Conservation (phyloP, 2,888 invertebrate species). For the Pollenia angustigena region DNA sequence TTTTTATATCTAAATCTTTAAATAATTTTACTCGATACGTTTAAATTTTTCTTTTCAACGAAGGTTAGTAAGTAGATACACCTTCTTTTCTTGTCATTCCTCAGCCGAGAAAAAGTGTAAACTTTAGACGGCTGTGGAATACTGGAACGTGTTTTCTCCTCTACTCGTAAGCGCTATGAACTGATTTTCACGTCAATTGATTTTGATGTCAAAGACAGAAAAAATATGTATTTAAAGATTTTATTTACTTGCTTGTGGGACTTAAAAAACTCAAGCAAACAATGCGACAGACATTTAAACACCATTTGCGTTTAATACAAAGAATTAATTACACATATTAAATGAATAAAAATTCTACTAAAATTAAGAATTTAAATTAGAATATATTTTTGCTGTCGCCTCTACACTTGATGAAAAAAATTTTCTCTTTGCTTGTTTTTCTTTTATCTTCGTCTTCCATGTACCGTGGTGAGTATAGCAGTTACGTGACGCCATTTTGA, state of each 20-base stretch:
- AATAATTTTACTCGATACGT: not conserved
- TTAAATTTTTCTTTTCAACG: constrained; percentile 48
- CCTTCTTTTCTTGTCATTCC: constrained; percentile 59
- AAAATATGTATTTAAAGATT: constrained; percentile 38
- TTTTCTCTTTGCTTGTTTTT: constrained; percentile 78
- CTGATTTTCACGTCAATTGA: constrained; percentile 72
- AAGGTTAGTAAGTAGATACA: constrained; percentile 45
- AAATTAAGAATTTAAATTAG: constrained; percentile 75
- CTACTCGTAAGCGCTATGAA: constrained; percentile 58
- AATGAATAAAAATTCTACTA: constrained; percentile 60
- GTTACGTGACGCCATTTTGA: constrained; percentile 67
- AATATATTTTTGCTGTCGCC: constrained; percentile 77
- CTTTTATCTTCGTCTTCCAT: constrained; percentile 78
- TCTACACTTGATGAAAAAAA: constrained; percentile 81
- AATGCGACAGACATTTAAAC: constrained; percentile 36
- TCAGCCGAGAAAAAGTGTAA: constrained; percentile 53
- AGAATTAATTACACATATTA: constrained; percentile 49
- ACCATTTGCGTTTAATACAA: constrained; percentile 24
- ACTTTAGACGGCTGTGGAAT: constrained; percentile 64
- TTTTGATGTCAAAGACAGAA: constrained; percentile 58
- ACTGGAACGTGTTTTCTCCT: constrained; percentile 73
- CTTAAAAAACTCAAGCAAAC: constrained; percentile 45
- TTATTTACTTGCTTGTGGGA: constrained; percentile 2
- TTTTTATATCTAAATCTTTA: constrained; percentile 34
- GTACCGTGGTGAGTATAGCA: constrained; percentile 71